A percentile compares a stretch with the other conserved stretches of the same genome.
These are phyloP conservation scores for Fukomys damarensis DNA, from an alignment of 2,113 vertebrate species.

Conservation along the genomic window DNA sequence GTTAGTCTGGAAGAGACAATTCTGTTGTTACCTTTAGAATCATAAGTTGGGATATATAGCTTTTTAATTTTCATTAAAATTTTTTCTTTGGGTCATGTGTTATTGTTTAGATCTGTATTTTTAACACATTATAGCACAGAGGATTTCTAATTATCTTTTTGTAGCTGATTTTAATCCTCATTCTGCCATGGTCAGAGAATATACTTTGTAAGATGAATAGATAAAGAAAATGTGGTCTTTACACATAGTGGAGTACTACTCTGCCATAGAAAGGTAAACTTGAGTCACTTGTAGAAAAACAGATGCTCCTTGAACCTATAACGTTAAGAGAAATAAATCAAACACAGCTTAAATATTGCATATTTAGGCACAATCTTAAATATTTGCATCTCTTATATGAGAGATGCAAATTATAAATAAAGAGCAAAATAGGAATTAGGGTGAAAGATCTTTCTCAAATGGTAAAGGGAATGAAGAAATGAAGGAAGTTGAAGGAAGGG, in stretches of 20 bases:
- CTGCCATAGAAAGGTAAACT: neutral
- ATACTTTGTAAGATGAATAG: neutral
- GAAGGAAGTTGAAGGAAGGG: neutral
- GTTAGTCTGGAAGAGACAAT: neutral
- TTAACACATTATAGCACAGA: neutral
- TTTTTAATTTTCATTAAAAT: slow-evolving; percentile 20
- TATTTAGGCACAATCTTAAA: no score
- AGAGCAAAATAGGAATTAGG: neutral
- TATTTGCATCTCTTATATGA: neutral
- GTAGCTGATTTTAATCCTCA: slow-evolving; percentile 11
- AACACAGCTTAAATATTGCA: neutral
- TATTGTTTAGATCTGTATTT: neutral
- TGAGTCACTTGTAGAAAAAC: neutral
- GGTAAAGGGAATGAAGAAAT: neutral
- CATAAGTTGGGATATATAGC: neutral
- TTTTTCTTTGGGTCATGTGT: neutral
- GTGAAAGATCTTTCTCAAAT: neutral
- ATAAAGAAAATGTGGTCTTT: neutral
- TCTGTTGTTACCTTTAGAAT: neutral
- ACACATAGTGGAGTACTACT: neutral
- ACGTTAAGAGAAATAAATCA: neutral
- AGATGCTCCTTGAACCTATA: neutral
- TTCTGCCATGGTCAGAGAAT: neutral
- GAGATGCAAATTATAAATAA: neutral
- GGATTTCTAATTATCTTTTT: slow-evolving; percentile 21